phyloP scores from a whole-genome alignment of 2,888 invertebrate species.

The Rosalia funebris region DNA sequence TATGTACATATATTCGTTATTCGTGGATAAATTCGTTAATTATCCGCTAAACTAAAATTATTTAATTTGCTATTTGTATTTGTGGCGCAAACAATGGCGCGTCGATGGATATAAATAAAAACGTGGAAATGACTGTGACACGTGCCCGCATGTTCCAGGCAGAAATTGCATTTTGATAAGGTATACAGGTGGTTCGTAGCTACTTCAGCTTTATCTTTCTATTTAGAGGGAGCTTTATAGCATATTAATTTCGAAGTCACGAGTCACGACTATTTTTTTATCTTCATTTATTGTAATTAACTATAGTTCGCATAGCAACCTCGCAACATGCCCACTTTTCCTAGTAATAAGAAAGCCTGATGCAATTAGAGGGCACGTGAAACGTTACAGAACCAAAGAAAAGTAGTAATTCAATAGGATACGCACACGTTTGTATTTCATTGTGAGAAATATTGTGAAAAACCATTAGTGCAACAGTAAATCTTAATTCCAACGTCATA shows the following conservation, averaged over 20 bases:
- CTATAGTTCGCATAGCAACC: slow-evolving; percentile 15
- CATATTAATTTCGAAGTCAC: slow-evolving; percentile 36
- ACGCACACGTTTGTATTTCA: too few relatives aligned
- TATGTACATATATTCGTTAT: too few relatives aligned
- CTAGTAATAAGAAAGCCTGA: background rate
- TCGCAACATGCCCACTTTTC: slow-evolving; percentile 6
- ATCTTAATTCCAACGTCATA: too few relatives aligned
- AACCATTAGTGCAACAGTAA: too few relatives aligned
- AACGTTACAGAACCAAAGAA: background rate
- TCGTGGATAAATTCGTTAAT: background rate
- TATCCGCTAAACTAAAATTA: background rate
- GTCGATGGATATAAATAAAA: slow-evolving; percentile 37
- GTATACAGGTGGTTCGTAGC: slow-evolving; percentile 30
- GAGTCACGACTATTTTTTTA: slow-evolving; percentile 29
- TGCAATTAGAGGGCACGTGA: background rate
- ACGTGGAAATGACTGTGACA: slow-evolving; percentile 47
- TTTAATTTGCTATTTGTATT: slow-evolving; percentile 24
- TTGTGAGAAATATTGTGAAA: too few relatives aligned
- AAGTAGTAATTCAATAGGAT: too few relatives aligned
- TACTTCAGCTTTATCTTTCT: slow-evolving; percentile 33
- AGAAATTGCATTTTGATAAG: slow-evolving; percentile 49
- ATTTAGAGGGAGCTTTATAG: slow-evolving; percentile 32
- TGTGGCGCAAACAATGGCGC: slow-evolving; percentile 27
- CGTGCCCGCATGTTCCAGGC: slow-evolving; percentile 47
- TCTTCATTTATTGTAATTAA: slow-evolving; percentile 19